Evolutionary conservation across 1,140 invertebrate species (phyloP).

Genomic region (Cydia pomonella): DNA sequence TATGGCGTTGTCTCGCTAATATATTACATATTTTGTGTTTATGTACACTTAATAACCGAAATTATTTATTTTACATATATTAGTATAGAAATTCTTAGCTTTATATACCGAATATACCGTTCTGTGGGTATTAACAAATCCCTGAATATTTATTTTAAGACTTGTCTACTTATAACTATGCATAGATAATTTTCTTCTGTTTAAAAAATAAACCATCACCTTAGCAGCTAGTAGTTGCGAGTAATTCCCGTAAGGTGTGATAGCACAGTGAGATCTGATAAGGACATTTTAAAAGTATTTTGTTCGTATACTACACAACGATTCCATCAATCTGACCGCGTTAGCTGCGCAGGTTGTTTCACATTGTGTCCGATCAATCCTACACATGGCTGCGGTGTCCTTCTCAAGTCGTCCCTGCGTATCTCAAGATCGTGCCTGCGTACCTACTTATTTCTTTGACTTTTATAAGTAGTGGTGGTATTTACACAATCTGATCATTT

Average conservation of each 20-base stretch:
- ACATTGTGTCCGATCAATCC: conserved; percentile 42
- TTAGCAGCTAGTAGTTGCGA: conserved; percentile 38
- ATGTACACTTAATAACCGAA: neutral
- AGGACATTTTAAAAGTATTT: conserved; percentile 57
- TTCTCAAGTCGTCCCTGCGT: neutral
- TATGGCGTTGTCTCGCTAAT: conserved; percentile 57
- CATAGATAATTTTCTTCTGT: neutral
- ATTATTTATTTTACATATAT: neutral
- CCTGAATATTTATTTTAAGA: neutral
- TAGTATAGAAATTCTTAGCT: neutral
- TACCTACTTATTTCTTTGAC: neutral
- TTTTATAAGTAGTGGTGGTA: neutral
- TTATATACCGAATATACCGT: neutral
- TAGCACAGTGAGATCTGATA: conserved; percentile 46
- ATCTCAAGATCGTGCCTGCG: neutral
- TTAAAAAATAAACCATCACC: conserved; percentile 17
- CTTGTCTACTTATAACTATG: conserved; percentile 4
- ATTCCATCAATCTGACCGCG: conserved; percentile 56
- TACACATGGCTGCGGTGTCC: neutral
- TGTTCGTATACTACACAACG: conserved; percentile 47
- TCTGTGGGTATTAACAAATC: neutral
- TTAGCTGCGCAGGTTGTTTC: conserved; percentile 44
- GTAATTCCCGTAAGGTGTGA: conserved; percentile 43
- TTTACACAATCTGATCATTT: too few species aligned
- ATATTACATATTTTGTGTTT: conserved; percentile 33